Conservation (phyloP, 2,113 vertebrate genomes). For the Muscicapa adusta region DNA sequence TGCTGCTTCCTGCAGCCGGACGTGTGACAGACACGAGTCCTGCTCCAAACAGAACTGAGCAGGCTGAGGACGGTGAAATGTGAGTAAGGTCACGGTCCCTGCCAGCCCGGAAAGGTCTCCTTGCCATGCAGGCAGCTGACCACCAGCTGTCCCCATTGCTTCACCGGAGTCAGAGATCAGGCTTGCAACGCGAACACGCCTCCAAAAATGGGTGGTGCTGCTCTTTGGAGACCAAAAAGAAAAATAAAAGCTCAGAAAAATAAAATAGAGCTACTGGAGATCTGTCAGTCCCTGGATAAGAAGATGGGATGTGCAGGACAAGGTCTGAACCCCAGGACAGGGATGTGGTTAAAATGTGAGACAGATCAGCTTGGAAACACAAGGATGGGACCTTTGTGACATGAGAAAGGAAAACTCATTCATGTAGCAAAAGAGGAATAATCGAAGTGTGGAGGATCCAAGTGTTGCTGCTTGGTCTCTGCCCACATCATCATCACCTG, state of each 20-base stretch:
- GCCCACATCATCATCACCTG: neutral
- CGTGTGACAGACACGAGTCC: neutral
- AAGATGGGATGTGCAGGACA: neutral
- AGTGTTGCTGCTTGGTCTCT: neutral
- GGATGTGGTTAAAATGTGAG: neutral
- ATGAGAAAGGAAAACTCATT: neutral
- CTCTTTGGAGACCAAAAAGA: neutral
- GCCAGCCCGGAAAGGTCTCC: neutral
- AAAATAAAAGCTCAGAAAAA: neutral
- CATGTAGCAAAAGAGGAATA: neutral
- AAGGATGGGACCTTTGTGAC: neutral
- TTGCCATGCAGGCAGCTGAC: constrained; percentile 7
- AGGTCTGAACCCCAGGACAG: neutral
- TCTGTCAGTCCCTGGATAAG: neutral
- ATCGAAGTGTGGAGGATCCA: neutral
- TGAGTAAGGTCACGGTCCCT: accelerated
- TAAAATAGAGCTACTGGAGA: neutral
- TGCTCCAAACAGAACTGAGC: accelerated
- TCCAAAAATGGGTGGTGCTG: neutral
- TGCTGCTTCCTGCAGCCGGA: neutral
- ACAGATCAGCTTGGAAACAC: neutral
- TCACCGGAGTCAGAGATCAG: neutral
- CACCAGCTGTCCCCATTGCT: constrained; percentile 60
- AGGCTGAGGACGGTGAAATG: neutral
- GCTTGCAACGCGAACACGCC: accelerated